Evolutionary conservation across 2,113 vertebrate species (phyloP).

Genomic region (Uria lomvia): DNA sequence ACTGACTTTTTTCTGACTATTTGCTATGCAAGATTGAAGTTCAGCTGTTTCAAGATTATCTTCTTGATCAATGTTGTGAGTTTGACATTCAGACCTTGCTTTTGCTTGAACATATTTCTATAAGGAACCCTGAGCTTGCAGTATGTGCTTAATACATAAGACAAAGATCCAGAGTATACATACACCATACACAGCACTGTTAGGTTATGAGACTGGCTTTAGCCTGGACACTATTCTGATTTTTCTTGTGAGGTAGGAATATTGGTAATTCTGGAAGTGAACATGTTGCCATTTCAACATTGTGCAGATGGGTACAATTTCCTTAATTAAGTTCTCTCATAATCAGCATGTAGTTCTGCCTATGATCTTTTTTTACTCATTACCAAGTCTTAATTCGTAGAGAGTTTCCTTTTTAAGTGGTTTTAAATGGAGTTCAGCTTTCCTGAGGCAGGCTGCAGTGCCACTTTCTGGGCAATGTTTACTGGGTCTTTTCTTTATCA

Average conservation of each 20-base stretch:
- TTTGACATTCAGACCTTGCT: background rate
- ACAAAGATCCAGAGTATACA: background rate
- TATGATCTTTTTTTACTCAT: conserved; percentile 19
- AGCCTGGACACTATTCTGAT: background rate
- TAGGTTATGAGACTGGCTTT: background rate
- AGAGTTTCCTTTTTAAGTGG: conserved; percentile 35
- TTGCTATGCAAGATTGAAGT: background rate
- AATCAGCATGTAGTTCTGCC: background rate
- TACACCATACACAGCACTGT: background rate
- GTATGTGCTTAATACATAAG: background rate
- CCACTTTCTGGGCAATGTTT: background rate
- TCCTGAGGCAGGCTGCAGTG: background rate
- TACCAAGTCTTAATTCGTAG: conserved; percentile 28
- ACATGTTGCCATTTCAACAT: background rate
- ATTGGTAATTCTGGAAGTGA: background rate
- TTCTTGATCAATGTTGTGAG: background rate
- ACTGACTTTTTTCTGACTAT: background rate
- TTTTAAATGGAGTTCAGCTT: conserved; percentile 34
- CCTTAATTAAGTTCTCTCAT: conserved; percentile 7
- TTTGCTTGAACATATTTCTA: background rate
- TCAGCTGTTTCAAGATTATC: background rate
- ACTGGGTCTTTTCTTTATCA: conserved; percentile 10
- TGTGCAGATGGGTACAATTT: conserved; percentile 17
- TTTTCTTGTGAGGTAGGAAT: background rate
- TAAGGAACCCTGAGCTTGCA: background rate